phyloP scores from a whole-genome alignment of 2,888 invertebrate species.

The Mactromeris polynyma region DNA sequence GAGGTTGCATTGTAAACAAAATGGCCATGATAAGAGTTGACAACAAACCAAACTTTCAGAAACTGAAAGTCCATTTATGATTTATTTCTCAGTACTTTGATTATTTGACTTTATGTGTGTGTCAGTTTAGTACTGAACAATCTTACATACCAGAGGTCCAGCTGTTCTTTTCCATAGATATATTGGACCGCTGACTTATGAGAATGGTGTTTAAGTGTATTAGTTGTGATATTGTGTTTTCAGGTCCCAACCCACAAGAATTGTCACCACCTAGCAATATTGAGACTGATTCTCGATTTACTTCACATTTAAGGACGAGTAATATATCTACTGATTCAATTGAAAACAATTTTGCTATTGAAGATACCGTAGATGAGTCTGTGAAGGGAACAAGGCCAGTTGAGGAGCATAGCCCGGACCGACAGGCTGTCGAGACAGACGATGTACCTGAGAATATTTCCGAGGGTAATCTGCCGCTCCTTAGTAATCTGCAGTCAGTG shows the following conservation, averaged over 20 bases:
- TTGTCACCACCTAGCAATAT: background rate
- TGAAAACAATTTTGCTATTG: background rate
- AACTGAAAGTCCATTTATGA: too few species aligned
- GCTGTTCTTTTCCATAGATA: too few species aligned
- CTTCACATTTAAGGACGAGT: background rate
- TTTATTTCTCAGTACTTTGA: too few species aligned
- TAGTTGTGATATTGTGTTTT: too few species aligned
- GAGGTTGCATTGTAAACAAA: too few species aligned
- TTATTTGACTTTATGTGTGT: too few species aligned
- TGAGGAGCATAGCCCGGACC: background rate
- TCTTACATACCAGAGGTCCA: too few species aligned
- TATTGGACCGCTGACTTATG: too few species aligned
- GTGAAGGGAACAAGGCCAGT: background rate
- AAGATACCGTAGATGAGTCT: background rate
- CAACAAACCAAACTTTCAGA: too few species aligned
- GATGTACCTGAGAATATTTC: background rate
- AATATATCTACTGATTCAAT: background rate
- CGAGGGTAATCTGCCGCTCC: background rate
- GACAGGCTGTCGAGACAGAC: background rate
- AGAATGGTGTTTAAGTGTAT: too few species aligned
- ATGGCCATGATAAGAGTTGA: too few species aligned
- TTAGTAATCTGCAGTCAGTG: background rate
- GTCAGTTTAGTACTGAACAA: too few species aligned
- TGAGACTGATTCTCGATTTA: background rate
- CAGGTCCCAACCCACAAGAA: background rate